These are phyloP conservation scores for Stegastes partitus DNA, from an alignment of 2,113 vertebrate genomes.

Conservation along the genomic window DNA sequence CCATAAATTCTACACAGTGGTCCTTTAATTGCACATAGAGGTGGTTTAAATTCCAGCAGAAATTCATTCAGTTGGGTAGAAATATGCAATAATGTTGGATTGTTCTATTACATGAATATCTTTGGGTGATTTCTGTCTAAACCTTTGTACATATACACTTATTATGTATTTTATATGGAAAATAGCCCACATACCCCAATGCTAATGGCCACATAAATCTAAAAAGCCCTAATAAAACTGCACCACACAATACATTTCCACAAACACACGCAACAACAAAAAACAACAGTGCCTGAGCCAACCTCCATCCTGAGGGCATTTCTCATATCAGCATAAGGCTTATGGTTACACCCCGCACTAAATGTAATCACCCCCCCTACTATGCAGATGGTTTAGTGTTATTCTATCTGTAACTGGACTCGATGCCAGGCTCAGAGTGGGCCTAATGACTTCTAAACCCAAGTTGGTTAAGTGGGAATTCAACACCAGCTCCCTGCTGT, in stretches of 20 bases:
- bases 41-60: too few species aligned
- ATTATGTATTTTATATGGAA: too few species aligned
- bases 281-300: neutral
- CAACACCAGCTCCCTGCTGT: constrained; percentile 62
- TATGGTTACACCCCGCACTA: constrained; percentile 58
- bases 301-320: constrained; percentile 58
- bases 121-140: neutral
- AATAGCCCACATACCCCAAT: neutral
- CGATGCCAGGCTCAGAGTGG: constrained; percentile 64
- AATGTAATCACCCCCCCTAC: constrained; percentile 58
- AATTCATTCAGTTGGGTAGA: too few species aligned
- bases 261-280: constrained; percentile 33
- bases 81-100: too few species aligned
- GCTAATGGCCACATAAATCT: neutral
- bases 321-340: constrained; percentile 62
- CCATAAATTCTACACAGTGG: too few species aligned
- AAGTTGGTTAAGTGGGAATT: constrained; percentile 78
- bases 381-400: constrained; percentile 79
- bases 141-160: neutral
- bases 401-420: constrained; percentile 81
- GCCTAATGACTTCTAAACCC: constrained; percentile 76
- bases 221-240: constrained; percentile 16
- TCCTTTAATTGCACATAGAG: neutral
- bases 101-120: neutral
- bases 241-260: constrained; percentile 4